Conservation (phyloP, 2,113 vertebrate species). For the Pachycephala philippinensis region DNA sequence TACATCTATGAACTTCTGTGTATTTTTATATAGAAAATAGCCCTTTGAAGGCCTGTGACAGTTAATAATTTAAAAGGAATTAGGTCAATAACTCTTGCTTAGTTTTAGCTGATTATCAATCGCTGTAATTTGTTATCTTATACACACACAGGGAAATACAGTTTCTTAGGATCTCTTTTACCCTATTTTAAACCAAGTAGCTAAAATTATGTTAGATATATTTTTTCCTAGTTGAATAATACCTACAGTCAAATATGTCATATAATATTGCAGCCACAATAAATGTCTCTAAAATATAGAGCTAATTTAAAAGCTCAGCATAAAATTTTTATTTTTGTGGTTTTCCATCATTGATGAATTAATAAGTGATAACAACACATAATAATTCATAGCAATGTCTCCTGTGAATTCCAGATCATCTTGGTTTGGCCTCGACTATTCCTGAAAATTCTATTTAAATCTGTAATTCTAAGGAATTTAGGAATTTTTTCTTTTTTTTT, state of each 20-base stretch:
- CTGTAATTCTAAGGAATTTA: not conserved
- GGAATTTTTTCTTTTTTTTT: not conserved
- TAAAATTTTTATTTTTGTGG: not conserved
- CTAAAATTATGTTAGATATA: not conserved
- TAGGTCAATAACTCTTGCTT: not conserved
- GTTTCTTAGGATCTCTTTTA: not conserved
- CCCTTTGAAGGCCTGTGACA: not conserved
- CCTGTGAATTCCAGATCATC: not conserved
- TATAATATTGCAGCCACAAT: not conserved
- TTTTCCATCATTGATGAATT: constrained; percentile 2
- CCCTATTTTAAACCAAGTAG: not conserved
- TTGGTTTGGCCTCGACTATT: not conserved
- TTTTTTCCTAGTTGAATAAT: not conserved
- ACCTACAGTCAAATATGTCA: not conserved
- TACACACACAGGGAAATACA: not conserved
- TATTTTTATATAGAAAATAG: not conserved
- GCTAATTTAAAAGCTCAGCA: constrained; percentile 40
- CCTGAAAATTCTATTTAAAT: not conserved
- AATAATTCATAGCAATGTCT: not conserved
- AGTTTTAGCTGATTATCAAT: not conserved
- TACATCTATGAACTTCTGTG: not conserved
- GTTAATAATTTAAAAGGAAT: not conserved
- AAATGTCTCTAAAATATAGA: constrained; percentile 15
- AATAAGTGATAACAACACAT: not conserved
- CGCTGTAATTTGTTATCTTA: not conserved